phyloP scores from a whole-genome alignment of 2,797 vertebrate species.

The Alcedo quadribrachys region DNA sequence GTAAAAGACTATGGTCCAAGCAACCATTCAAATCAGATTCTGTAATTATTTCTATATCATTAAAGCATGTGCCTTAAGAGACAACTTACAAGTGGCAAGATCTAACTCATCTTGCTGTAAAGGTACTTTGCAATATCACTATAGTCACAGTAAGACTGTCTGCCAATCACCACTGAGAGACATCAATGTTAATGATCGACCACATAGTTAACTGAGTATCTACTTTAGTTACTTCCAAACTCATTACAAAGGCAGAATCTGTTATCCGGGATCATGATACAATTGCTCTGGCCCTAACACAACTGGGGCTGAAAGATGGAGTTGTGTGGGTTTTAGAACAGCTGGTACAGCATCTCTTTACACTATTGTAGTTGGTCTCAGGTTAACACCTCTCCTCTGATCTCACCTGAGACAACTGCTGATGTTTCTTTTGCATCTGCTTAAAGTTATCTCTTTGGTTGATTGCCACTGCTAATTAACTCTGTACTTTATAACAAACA shows the following conservation, averaged over 20 bases:
- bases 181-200: neutral
- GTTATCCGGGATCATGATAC: neutral
- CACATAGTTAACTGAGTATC: neutral
- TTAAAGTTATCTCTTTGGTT: slow-evolving; percentile 1
- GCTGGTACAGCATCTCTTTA: slow-evolving; percentile 12
- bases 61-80: neutral
- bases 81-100: neutral
- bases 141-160: neutral
- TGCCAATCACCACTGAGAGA: neutral
- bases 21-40: neutral
- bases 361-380: slow-evolving; percentile 14
- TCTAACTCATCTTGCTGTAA: neutral
- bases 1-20: neutral
- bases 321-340: neutral
- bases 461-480: slow-evolving; percentile 21
- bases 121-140: neutral
- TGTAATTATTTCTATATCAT: neutral
- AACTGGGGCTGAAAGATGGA: neutral
- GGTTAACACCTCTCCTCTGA: slow-evolving; percentile 52
- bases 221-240: neutral
- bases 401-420: slow-evolving; percentile 18
- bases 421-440: slow-evolving; percentile 7
- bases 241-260: slow-evolving; percentile 20
- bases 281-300: neutral
- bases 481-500: neutral